Base-by-base conservation (phyloP, 2,113 vertebrate species). In the Pygoscelis adeliae region DNA sequence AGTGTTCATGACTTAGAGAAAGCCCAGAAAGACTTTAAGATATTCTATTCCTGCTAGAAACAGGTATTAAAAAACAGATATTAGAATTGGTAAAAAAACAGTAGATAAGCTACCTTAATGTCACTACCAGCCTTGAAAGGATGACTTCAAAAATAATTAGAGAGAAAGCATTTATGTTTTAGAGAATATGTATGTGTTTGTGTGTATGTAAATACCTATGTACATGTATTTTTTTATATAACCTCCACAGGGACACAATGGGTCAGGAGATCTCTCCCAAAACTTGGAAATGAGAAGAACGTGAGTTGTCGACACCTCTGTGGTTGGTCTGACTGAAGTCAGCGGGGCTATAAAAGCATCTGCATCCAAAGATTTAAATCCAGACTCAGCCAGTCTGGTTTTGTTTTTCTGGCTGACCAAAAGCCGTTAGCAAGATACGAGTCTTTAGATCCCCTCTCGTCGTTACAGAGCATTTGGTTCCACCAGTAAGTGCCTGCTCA, bases 301-400 rank as follows among this genome's bases (percentile, higher is more conserved):
- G 0, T 0, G 6, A 85, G 8, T 13, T 42, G 27, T 15, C 2
- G 1, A 5, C 30, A 80, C 29, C 30, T 91, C 38, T 49, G 20
- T 40, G 50, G 25, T 52, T 59, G n/a, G 18, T 78, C n/a, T 66
- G 69, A 56, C 34, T 61, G 32, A 73, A 88, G 71, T 36, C 47
- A 93, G 30, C 5, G 10, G 29, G 26, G 21, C 29, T 90, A 10
- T 44, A 67, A 71, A 66, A 42, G 42, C 56, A 85, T 36, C 44
- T 72, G 44, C 36, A 55, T n/a, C 32, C 40, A 61, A 67, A 83
- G 42, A 38, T 42, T 38, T 38, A 34, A 73, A 62, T 27, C 25
- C 82, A 42, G 66, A 47, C 40, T 83, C 3, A 4, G 30, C 13
- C 52, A 56, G 13, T 7, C 30, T 56, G 44, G 8, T 46, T 74